phyloP scores from a whole-genome alignment of 2,113 vertebrate species.

The Elephas maximus region DNA sequence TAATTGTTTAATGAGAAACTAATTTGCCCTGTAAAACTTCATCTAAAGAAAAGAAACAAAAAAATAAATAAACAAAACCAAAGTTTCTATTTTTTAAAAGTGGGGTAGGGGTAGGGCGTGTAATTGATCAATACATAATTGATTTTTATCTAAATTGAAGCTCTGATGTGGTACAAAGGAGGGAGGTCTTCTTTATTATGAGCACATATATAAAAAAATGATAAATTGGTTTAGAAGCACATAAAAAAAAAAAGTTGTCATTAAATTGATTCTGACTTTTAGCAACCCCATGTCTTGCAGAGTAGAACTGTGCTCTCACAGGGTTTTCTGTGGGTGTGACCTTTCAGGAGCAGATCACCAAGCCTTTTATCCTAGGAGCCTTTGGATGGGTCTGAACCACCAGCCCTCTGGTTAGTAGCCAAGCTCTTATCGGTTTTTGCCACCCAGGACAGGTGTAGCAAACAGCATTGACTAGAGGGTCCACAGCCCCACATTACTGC shows the following conservation, averaged over 20 bases:
- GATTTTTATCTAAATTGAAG: slow-evolving; percentile 7
- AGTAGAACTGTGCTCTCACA: neutral
- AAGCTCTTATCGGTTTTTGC: neutral
- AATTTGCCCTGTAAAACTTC: no score
- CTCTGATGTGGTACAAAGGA: neutral
- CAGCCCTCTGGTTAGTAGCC: neutral
- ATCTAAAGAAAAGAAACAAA: no score
- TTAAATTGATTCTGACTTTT: neutral
- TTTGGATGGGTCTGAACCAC: neutral
- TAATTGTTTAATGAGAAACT: no score
- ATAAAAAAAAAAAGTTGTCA: neutral
- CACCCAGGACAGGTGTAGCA: neutral
- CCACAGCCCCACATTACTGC: neutral
- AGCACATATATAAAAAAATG: neutral
- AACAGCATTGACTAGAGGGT: neutral
- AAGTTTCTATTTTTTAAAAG: neutral
- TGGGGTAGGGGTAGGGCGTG: neutral
- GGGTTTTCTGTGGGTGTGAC: neutral
- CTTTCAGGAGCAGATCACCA: neutral
- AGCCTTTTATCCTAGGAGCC: neutral
- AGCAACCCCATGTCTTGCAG: neutral
- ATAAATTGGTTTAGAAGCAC: neutral
- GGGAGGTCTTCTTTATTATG: neutral
- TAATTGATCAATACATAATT: neutral
- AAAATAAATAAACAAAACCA: neutral